Evolutionary conservation across 2,797 vertebrate species (phyloP).

Genomic region (Novumbra hubbsi): DNA sequence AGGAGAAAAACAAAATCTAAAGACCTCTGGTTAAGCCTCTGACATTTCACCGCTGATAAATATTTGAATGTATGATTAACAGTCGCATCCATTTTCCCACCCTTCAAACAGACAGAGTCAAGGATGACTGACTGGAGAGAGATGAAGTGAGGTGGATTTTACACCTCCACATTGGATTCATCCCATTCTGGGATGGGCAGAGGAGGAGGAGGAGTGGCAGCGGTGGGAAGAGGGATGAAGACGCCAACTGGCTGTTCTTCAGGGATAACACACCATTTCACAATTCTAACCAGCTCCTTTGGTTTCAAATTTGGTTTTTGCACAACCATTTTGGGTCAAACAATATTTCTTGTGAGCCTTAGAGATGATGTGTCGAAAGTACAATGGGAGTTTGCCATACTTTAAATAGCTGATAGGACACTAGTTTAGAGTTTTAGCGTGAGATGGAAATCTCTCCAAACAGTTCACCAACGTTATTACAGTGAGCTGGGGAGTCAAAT

Average conservation of each 20-base stretch:
- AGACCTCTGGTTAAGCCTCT: slow-evolving; percentile 1
- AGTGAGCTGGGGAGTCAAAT: too few relatives aligned
- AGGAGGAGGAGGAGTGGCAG: slow-evolving; percentile 25
- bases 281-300: not conserved
- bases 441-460: too few relatives aligned
- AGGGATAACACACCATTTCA: slow-evolving; percentile 11
- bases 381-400: too few relatives aligned
- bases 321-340: not conserved
- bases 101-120: slow-evolving; percentile 27
- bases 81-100: not conserved
- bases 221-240: slow-evolving; percentile 28
- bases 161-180: slow-evolving; percentile 20
- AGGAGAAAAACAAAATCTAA: not conserved
- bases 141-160: slow-evolving; percentile 34
- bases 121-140: slow-evolving; percentile 25
- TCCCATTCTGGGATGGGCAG: slow-evolving; percentile 31
- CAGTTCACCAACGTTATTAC: too few relatives aligned
- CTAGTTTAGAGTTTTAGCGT: too few relatives aligned
- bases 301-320: not conserved
- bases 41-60: slow-evolving; percentile 5
- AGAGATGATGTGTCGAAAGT: too few relatives aligned
- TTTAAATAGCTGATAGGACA: too few relatives aligned
- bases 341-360: not conserved
- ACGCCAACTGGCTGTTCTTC: slow-evolving; percentile 30
- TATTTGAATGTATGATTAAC: slow-evolving; percentile 30